A percentile compares a stretch with the other conserved stretches of the same genome.
These are phyloP conservation scores for Acropternis orthonyx DNA, from an alignment of 2,797 vertebrate genomes.

Conservation along the genomic window DNA sequence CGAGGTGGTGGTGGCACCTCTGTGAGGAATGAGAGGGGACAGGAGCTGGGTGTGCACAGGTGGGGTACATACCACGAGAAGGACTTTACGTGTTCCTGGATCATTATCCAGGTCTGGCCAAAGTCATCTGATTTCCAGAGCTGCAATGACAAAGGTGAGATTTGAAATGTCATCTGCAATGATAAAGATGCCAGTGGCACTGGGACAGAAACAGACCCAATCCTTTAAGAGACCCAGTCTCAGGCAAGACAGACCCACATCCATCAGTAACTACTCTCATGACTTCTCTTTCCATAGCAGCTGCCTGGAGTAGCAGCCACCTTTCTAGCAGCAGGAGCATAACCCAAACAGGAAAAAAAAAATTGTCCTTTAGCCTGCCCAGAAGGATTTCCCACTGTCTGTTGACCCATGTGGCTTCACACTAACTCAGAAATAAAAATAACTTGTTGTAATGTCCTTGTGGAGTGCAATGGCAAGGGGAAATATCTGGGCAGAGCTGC, in stretches of 20 bases:
- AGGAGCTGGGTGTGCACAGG: background rate
- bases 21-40: background rate
- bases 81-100: conserved; percentile 96
- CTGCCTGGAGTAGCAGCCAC: background rate
- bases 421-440: background rate
- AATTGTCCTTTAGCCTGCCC: background rate
- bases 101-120: conserved; percentile 96
- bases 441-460: background rate
- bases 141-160: conserved; percentile 72
- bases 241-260: rapidly evolving
- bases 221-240: background rate
- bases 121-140: conserved; percentile 99
- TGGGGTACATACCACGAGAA: conserved; percentile 89
- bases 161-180: background rate
- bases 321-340: background rate
- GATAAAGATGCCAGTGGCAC: background rate
- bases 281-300: background rate
- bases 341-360: background rate
- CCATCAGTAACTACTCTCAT: too few species aligned
- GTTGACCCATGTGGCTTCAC: background rate
- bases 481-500: background rate
- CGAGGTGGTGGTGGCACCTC: background rate
- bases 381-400: background rate
- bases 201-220: background rate
- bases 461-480: background rate